Conservation (phyloP, 2,888 invertebrate species). For the Nomada ruficornis region DNA sequence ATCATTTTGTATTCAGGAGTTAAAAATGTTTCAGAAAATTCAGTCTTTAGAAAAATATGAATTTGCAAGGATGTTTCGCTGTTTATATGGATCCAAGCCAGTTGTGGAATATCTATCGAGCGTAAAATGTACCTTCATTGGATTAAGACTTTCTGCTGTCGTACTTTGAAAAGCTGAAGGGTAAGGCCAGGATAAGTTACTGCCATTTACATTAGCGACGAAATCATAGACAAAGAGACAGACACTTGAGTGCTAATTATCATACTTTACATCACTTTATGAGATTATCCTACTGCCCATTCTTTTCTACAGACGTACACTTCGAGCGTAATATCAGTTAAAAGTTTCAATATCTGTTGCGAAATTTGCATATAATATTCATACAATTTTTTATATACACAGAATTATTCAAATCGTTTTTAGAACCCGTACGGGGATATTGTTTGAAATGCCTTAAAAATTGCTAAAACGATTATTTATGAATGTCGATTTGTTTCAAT, state of each 20-base stretch:
- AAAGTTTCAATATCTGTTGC: too few species aligned
- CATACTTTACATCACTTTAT: conserved; percentile 35
- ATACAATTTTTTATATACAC: background rate
- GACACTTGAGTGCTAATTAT: conserved; percentile 45
- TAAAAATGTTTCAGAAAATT: too few species aligned
- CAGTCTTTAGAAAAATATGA: too few species aligned
- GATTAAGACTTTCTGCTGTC: conserved; percentile 53
- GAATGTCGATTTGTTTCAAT: too few species aligned
- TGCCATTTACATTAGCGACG: conserved; percentile 51
- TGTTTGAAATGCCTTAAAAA: too few species aligned
- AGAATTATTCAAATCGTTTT: too few species aligned
- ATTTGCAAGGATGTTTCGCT: background rate
- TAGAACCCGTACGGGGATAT: too few species aligned
- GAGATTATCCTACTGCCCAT: background rate
- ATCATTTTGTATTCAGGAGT: too few species aligned
- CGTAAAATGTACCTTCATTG: conserved; percentile 52
- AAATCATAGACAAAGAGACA: conserved; percentile 15
- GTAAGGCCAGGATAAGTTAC: conserved; percentile 49
- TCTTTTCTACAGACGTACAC: background rate
- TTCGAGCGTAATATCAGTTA: background rate
- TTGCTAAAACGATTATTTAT: too few species aligned
- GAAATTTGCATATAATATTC: background rate
- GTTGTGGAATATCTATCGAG: conserved; percentile 38
- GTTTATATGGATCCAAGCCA: conserved; percentile 1
- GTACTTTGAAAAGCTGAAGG: conserved; percentile 28